These are phyloP conservation scores for Lepidocyrtoides sp. DNA, from an alignment of 2,888 invertebrate species.

Conservation along the genomic window DNA sequence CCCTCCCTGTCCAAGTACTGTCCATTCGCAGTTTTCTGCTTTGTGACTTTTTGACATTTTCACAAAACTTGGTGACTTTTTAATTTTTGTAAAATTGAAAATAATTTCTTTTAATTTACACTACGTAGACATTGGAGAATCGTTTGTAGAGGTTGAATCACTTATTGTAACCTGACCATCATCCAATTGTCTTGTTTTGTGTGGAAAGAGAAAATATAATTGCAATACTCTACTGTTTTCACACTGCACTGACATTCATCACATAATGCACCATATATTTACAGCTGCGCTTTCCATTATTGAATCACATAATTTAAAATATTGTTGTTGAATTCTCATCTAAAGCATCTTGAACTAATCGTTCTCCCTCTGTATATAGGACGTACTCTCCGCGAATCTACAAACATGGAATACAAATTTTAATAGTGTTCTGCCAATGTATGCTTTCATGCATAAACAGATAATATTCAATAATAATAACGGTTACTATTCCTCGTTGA, in stretches of 20 bases:
- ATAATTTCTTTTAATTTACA: no score
- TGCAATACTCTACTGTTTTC: neutral
- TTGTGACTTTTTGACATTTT: no score
- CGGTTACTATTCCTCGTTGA: neutral
- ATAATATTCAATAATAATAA: neutral
- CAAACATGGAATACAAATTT: constrained; percentile 33
- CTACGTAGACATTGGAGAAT: no score
- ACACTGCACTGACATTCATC: neutral
- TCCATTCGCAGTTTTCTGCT: no score
- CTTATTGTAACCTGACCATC: no score
- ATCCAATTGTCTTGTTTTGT: no score
- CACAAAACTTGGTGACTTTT: no score
- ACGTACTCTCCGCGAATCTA: constrained; percentile 77
- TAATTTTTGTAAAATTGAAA: no score
- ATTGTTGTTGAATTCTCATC: constrained; percentile 66
- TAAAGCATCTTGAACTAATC: constrained; percentile 63
- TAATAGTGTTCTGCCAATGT: neutral
- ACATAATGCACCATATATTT: neutral
- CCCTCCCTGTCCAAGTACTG: no score
- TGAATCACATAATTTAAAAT: constrained; percentile 48
- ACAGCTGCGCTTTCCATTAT: neutral
- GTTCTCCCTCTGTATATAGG: constrained; percentile 61
- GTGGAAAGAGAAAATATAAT: no score
- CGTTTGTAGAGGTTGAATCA: no score
- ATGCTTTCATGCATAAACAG: neutral